Base-by-base conservation (phyloP, 1,140 invertebrate genomes). In the Sinella curviseta region DNA sequence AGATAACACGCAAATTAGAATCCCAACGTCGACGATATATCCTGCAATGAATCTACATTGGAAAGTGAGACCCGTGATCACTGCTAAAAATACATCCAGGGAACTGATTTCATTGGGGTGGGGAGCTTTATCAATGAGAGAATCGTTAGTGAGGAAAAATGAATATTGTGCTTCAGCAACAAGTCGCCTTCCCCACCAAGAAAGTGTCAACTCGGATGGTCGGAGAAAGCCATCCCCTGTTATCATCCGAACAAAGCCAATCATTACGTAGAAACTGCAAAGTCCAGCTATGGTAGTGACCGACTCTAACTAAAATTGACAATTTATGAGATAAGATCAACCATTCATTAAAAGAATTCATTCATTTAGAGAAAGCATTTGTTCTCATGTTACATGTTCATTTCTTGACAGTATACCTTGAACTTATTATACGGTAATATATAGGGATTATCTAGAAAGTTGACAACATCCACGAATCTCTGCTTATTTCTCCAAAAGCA, bases 11-110 rank as follows among this genome's bases (percentile, higher is more conserved):
- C 65, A 70, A 12, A 70, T 24, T 70, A 70, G n/a, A 33, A 70
- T 70, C 8, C 65, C 65, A 8, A 70, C 28, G 30, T 70, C 65
- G 1, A 70, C 65, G 24, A 70, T 31, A 33, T 31, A 70, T 2
- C 65, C 65, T 2, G 65, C 65, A 12, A 70, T 30, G 30, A 70
- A 70, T 70, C 65, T 30, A 30, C 65, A 70, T 33, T 70, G 65
- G 31, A 70, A 70, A 3, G 31, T 70, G 26, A 70, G 12, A 8
- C 3, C 65, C 4, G 65, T 70, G n/a, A 70, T 31, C n/a, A 70
- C 31, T 30, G 65, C 31, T 1, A 70, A 30, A 14, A 30, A 70
- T 14, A 8, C 12, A n/a, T 70, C 65, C 2, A 70, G 12, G 31
- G 65, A 8, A 12, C 26, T 70, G 12, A 70, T 70, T 1, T 70